phyloP scores from a whole-genome alignment of 2,113 vertebrate genomes.

The Dipodomys stephensi region DNA sequence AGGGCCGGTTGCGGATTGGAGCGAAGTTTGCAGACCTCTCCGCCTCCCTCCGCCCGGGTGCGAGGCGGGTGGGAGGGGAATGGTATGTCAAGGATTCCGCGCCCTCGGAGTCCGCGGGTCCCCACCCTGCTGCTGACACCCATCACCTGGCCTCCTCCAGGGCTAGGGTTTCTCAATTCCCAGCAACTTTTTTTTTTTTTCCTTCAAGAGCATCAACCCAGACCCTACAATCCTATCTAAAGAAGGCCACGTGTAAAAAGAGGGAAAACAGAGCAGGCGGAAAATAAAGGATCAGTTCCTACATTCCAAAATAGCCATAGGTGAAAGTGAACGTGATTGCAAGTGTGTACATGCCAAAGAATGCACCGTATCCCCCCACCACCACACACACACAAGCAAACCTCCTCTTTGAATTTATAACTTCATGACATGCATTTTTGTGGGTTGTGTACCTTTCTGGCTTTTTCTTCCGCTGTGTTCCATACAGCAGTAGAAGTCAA shows the following conservation, averaged over 20 bases:
- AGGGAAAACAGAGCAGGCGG: background rate
- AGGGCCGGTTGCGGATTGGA: slow-evolving; percentile 78
- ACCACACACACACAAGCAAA: background rate
- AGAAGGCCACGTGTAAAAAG: background rate
- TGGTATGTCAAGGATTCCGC: slow-evolving; percentile 25
- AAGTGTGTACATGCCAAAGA: slow-evolving; percentile 21
- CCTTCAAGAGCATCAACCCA: background rate
- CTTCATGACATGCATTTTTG: background rate
- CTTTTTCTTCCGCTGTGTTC: background rate
- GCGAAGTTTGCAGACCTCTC: slow-evolving; percentile 77
- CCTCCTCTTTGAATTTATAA: background rate
- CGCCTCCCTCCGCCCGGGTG: slow-evolving; percentile 39
- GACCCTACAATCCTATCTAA: background rate
- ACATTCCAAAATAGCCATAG: background rate
- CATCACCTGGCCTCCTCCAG: slow-evolving; percentile 47
- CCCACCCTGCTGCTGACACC: background rate
- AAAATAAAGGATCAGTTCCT: background rate
- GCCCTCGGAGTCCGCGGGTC: background rate
- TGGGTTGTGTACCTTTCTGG: background rate
- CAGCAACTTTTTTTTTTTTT: background rate
- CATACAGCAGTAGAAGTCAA: background rate
- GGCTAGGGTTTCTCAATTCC: background rate
- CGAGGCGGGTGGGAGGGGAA: slow-evolving; percentile 63
- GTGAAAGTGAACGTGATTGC: slow-evolving; percentile 22
- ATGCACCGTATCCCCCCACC: background rate